Evolutionary conservation across 2,113 vertebrate species (phyloP), one percentile per base, ranked within the genome.

Genomic region (Scophthalmus maximus): DNA sequence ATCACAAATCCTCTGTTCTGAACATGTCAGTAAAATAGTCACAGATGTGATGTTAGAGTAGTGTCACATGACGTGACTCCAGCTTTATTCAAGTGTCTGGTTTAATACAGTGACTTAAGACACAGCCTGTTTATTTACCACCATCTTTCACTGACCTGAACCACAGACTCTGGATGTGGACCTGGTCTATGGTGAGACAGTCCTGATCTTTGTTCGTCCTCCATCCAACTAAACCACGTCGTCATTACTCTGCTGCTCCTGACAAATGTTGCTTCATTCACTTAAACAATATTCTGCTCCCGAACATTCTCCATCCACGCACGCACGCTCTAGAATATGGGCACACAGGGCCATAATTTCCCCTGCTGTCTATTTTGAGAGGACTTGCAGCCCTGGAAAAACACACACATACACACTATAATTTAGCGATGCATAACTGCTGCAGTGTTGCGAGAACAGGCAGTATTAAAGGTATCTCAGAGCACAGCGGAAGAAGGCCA

Each of bases 361-460:
- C 73, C 34, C 50, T 22, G 38, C 80, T 63, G 72, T 86, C 87
- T 91, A 91, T 91, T 91, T 91, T 85, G 75, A 64, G 89, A 86
- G 32, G 51, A 60, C 51, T 78, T 22, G 9, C 47, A 85, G 73
- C 52, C 58, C 68, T 71, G 44, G 12, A 55, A 56, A 81, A 69
- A 84, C 34, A 73, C 50, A 84, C 29, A 59, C 50, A 84, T 26
- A 59, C 84, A 83, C 66, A 63, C 87, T 90, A 72, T 91, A 91
- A 91, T 90, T 92, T 89, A 64, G 82, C 2, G 23, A 82, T 46
- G 32, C 65, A 61, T 73, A 85, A 84, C 69, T 68, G 74, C 72
- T 73, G 78, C 8, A 79, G 50, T 57, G 81, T 64, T 58, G 62
- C 27, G 26, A 27, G 70, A 64, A 63, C 17, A 68, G 51, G 49